Evolutionary conservation across 2,888 invertebrate genomes (phyloP).

Genomic region (Rutpela maculata): DNA sequence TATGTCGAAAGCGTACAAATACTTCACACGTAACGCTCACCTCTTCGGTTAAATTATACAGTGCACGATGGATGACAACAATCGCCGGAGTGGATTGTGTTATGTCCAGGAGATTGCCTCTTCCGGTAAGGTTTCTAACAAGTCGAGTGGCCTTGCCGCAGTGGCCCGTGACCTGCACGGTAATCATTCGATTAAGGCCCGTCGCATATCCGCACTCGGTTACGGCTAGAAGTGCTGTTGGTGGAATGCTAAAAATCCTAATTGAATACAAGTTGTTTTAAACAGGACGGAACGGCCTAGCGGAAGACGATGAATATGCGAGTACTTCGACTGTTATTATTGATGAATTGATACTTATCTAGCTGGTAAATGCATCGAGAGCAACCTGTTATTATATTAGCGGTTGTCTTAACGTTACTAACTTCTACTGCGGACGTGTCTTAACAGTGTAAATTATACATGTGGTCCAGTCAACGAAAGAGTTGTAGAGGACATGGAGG

Average conservation of each 20-base stretch:
- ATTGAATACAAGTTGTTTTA: neutral
- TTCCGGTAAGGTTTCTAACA: conserved; percentile 23
- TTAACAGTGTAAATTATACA: too few species aligned
- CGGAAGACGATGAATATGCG: neutral
- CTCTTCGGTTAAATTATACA: conserved; percentile 16
- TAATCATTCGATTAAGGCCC: conserved; percentile 10
- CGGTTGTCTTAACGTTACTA: neutral
- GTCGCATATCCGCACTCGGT: neutral
- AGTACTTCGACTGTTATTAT: neutral
- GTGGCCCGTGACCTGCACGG: conserved; percentile 28
- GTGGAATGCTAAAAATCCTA: neutral
- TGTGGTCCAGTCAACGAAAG: too few species aligned
- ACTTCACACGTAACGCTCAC: neutral
- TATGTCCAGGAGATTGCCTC: conserved; percentile 21
- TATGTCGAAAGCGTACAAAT: neutral
- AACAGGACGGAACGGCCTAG: neutral
- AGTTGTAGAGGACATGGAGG: too few species aligned
- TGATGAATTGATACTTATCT: neutral
- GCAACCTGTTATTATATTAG: neutral
- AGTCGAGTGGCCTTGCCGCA: conserved; percentile 25
- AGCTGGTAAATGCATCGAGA: neutral
- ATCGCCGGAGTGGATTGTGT: conserved; percentile 23
- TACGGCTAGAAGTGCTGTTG: neutral
- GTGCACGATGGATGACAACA: conserved; percentile 8
- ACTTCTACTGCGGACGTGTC: neutral